Evolutionary conservation across 2,113 vertebrate genomes (phyloP), one percentile per base, ranked within the genome.

Genomic region (Oreochromis spilurus): DNA sequence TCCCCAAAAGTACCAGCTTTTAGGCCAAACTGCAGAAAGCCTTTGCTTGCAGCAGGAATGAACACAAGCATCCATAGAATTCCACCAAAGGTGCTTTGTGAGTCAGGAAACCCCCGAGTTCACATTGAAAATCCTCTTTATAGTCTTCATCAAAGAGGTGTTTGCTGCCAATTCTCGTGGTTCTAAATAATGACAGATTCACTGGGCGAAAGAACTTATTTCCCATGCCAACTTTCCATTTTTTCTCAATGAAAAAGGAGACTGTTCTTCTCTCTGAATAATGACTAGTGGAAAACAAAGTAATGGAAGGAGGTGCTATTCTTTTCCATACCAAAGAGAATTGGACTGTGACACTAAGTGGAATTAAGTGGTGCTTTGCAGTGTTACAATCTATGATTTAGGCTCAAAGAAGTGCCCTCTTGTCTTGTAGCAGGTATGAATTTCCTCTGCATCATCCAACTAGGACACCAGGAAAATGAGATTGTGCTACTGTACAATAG

Each of bases 391-490:
- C 72, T 84, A 54, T 24, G 31, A 29, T 82, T 72, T 70, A 79
- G 16, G 29, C 13, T 80, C 70, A 38, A 78, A 83, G 72, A 57
- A 72, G 52, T 6, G 9, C 19, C 54, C 48, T 62, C 53, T 92
- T 93, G 86, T 91, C 86, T 70, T 43, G 1, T 1, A 55, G 84
- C 78, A 84, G 82, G 84, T 72, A 80, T 40, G 21, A 80, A 77
- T 54, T 83, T 82, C 57, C 83, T 84, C 43, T 4, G 24, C 75
- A 62, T 82, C 31, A 38, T 84, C 89, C 80, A 79, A 91, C 82
- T 36, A 75, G 84, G 91, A 87, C 88, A 88, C 87, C 82, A 24
- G 84, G 81, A 85, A 90, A 89, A 87, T 62, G 31, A 91, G 90
- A 88, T 9, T 19, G 78, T 50, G 11, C 89, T 82, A 91, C 92